phyloP scores from a whole-genome alignment of 2,797 vertebrate genomes.

The Taenioides sp. region DNA sequence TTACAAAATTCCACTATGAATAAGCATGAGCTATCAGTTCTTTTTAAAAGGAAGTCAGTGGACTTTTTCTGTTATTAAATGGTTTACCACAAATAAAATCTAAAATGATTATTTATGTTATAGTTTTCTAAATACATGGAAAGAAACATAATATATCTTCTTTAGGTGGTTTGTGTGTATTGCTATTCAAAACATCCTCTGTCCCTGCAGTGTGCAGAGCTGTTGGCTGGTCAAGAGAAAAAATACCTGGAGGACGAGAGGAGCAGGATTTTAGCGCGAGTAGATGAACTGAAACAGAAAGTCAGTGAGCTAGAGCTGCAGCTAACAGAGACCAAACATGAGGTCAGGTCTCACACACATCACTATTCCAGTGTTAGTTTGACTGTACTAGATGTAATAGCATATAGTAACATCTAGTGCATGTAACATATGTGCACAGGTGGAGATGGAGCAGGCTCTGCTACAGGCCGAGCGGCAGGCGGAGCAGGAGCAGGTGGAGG shows the following conservation, averaged over 20 bases:
- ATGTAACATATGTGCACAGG: conserved; percentile 67
- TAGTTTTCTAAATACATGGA: too few relatives aligned
- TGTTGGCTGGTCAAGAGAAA: conserved; percentile 74
- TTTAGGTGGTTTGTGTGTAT: neutral
- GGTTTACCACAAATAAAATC: too few relatives aligned
- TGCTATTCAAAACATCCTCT: neutral
- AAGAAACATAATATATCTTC: too few relatives aligned
- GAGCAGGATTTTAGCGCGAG: conserved; percentile 70
- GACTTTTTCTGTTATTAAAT: too few relatives aligned
- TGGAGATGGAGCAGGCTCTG: conserved; percentile 93
- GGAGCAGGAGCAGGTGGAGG: conserved; percentile 84
- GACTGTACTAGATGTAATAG: neutral
- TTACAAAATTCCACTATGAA: too few relatives aligned
- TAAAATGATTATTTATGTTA: too few relatives aligned
- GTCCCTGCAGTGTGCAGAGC: conserved; percentile 81
- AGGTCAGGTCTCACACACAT: conserved; percentile 71
- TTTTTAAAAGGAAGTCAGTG: too few relatives aligned
- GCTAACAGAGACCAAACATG: conserved; percentile 89
- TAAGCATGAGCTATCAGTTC: too few relatives aligned
- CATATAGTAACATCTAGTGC: too few relatives aligned
- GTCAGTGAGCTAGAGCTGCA: conserved; percentile 93
- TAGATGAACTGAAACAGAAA: conserved; percentile 86
- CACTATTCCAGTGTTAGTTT: neutral
- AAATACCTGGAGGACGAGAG: conserved; percentile 86
- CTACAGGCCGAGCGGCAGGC: conserved; percentile 89